Conservation (phyloP, 2,113 vertebrate species). For the Seriola dumerili region DNA sequence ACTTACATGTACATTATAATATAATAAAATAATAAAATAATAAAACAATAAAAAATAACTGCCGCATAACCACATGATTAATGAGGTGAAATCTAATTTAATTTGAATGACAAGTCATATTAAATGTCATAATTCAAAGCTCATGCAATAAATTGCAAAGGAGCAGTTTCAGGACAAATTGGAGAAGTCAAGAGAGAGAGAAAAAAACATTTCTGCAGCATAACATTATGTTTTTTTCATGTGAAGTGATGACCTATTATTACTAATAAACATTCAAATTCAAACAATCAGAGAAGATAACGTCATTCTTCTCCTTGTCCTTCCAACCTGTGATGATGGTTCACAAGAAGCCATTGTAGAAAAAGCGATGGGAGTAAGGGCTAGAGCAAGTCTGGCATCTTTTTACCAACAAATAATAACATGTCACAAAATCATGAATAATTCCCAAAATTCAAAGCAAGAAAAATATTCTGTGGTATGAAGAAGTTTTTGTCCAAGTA, state of each 20-base stretch:
- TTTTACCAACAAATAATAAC: not conserved
- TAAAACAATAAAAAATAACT: not conserved
- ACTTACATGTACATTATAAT: not conserved
- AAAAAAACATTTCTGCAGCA: not conserved
- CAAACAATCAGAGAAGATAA: not conserved
- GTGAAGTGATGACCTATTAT: not conserved
- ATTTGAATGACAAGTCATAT: not conserved
- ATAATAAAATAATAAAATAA: not conserved
- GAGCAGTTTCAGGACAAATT: not conserved
- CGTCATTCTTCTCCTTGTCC: not conserved
- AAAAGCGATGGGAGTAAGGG: not conserved
- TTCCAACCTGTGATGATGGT: not conserved
- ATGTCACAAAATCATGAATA: not conserved
- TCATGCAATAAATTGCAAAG: not conserved
- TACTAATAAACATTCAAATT: not conserved
- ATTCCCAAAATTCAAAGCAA: not conserved
- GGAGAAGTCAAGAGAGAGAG: not conserved
- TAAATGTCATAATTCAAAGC: slow-evolving; percentile 3
- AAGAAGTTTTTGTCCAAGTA: not conserved
- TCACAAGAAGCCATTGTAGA: not conserved
- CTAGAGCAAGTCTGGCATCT: not conserved
- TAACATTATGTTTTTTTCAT: no score
- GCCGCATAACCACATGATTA: not conserved
- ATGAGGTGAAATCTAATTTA: not conserved
- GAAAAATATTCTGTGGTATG: not conserved